Conservation (phyloP, 92 coral and sea anemone genomes). For the Bergia puertoricense region DNA sequence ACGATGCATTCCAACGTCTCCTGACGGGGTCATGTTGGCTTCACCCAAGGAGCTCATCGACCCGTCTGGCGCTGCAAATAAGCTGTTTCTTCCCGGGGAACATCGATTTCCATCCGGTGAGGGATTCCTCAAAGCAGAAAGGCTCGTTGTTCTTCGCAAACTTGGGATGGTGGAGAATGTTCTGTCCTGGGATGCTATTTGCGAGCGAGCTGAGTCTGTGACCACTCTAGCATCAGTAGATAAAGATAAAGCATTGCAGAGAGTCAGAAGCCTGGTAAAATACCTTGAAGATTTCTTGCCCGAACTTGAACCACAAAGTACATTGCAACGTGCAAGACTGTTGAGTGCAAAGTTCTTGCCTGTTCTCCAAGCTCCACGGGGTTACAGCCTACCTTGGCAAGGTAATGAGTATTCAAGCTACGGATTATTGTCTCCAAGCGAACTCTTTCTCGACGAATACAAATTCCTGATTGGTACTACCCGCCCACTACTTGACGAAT, state of each 20-base stretch:
- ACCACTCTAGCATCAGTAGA: constrained; percentile 58
- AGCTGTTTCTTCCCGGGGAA: constrained; percentile 75
- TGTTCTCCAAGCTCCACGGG: constrained; percentile 63
- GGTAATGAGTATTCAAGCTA: constrained; percentile 55
- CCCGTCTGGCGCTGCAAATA: constrained; percentile 78
- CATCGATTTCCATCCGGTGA: constrained; percentile 87
- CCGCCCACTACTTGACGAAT: constrained; percentile 85
- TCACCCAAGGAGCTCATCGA: constrained; percentile 74
- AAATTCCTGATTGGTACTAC: constrained; percentile 75
- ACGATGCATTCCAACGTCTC: constrained; percentile 82
- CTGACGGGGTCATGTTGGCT: constrained; percentile 67
- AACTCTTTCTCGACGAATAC: constrained; percentile 63
- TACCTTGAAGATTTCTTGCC: constrained; percentile 67
- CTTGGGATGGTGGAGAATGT: constrained; percentile 89
- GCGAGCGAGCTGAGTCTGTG: constrained; percentile 82
- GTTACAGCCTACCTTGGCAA: constrained; percentile 87
- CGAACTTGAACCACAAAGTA: constrained; percentile 59
- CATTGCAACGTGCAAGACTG: constrained; percentile 56
- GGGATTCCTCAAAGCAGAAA: constrained; percentile 59
- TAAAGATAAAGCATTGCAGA: constrained; percentile 58
- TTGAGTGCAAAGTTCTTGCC: constrained; percentile 78
- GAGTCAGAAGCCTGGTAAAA: constrained; percentile 67
- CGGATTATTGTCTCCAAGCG: constrained; percentile 61
- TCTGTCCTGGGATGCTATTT: constrained; percentile 83
- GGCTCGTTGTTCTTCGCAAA: constrained; percentile 78